Base-by-base conservation (phyloP, 2,888 invertebrate species). In the Platerodrilus igneus region DNA sequence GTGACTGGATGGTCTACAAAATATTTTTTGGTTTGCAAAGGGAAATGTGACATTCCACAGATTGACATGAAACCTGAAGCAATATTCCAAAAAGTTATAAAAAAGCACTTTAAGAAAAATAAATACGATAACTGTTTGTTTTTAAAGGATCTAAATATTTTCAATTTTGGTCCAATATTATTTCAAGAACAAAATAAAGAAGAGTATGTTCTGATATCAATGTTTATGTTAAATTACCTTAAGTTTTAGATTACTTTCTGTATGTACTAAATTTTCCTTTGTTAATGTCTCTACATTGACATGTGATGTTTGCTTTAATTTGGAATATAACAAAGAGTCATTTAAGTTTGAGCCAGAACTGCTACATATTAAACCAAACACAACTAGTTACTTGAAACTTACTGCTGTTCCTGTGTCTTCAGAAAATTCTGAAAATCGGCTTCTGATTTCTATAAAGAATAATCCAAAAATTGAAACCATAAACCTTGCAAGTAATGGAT, bases 381-480 rank as follows among this genome's bases (percentile, higher is more conserved):
- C 58, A 26, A 53, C 54, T 18, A 48, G 55, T 32, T 36, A 46
- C 5, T 9, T 72, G 3, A 40, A 43, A 4, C 35, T 73, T 5
- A 57, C 55, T 7, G 67, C 69, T 1, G 51, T 52, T 27, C 66
- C 68, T 1, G 49, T 37, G 1, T 52, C 55, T 35, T 33, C 61
- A 2, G 69, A 69, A n/a, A 37, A 34, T 2, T 56, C 62, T 31
- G 42, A 53, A 1, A 61, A 64, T 25, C 50, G 44, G 11, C 41
- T 73, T 8, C 48, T 64, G 2, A 39, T 73, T 2, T 58, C 64
- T 2, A 56, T 78, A 2, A 74, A 74, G 55, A 72, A 79, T 53
- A 81, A 81, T 58, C 78, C 80, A 1, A 70, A 72, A 50, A 69
- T 77, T 20, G 68, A 77, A 19, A 56, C 60, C 3, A 68, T 79